Evolutionary conservation across 1,140 invertebrate genomes (phyloP), one percentile per base, ranked within the genome.

Genomic region (Aphaenogaster floridana): DNA sequence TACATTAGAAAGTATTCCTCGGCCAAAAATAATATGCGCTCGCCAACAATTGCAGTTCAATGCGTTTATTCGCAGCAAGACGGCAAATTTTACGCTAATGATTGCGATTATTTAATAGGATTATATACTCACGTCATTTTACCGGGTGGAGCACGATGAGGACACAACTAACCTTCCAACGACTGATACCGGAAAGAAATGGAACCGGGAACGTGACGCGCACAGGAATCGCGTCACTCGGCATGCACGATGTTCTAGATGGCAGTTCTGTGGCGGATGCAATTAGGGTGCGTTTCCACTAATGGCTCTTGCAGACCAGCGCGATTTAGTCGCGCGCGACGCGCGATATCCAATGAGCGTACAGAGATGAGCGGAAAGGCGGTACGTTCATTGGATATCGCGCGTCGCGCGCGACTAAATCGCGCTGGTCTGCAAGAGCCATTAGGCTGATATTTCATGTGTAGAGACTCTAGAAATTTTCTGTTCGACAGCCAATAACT

Each of bases 41-140:
- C 15, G 8, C 2, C 17, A 59, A 39, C 15, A 69, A 78, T 36
- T 0, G 28, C 17, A 61, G n/a, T 36, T 61, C 28, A 15, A 61
- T 28, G 5, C 2, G 3, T n/a, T 80, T 71, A 15, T 59, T 79
- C 3, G 39, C 3, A 42, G 5, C 17, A 34, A 39, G 21, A 57
- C 0, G 28, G 8, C 1, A 34, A 80, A 21, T 0, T 76, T 84
- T 48, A 21, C 0, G 15, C 4, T 2, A 52, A 3, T 0, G 90
- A 91, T 91, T 42, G 9, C 42, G 45, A 59, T 85, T 45, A 89
- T 72, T 63, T 6, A 0, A 11, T 57, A 17, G 6, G 89, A 93
- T 91, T 72, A 36, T 78, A 90, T 91, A 94, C 93, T 93, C 68
- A 94, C 93, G 93, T 91, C 93, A 94, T 94, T 9, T 52, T 88